Conservation (phyloP, 2,797 vertebrate species). For the Staurois parvus region DNA sequence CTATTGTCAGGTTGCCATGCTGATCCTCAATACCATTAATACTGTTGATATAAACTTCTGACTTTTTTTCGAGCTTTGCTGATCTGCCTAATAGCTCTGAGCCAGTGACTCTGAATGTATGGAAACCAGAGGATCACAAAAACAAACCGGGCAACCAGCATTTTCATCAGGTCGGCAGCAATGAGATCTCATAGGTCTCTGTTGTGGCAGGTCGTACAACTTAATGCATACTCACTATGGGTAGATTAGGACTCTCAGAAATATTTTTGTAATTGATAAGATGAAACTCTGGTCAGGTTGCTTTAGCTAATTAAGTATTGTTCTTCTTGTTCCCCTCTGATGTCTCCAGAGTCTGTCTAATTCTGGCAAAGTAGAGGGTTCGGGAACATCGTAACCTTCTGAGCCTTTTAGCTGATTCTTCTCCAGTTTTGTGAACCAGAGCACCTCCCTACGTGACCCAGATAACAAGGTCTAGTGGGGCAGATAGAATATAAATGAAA, state of each 20-base stretch:
- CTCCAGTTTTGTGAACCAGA: slow-evolving; percentile 76
- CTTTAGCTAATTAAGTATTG: slow-evolving; percentile 79
- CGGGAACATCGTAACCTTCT: slow-evolving; percentile 72
- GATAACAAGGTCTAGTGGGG: slow-evolving; percentile 84
- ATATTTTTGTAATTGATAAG: neutral
- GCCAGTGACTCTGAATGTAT: neutral
- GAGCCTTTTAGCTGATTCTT: slow-evolving; percentile 75
- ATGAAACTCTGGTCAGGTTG: slow-evolving; percentile 12
- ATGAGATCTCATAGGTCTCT: neutral
- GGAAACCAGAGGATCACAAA: too few species aligned
- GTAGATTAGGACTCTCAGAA: neutral
- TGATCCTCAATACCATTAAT: too few species aligned
- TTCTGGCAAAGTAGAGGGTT: slow-evolving; percentile 74
- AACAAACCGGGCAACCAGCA: too few species aligned
- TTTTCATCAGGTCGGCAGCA: too few species aligned
- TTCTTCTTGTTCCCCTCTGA: slow-evolving; percentile 65
- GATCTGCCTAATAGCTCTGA: neutral
- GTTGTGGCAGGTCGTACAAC: neutral
- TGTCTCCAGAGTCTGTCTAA: slow-evolving; percentile 67
- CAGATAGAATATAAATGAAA: slow-evolving; percentile 93
- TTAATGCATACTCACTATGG: neutral
- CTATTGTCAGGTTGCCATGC: too few species aligned
- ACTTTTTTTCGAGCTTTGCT: neutral
- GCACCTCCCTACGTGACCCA: slow-evolving; percentile 81
- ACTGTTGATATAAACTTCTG: neutral